These are phyloP conservation scores for Labrus mixtus DNA, from an alignment of 2,113 vertebrate genomes.

Conservation along the genomic window DNA sequence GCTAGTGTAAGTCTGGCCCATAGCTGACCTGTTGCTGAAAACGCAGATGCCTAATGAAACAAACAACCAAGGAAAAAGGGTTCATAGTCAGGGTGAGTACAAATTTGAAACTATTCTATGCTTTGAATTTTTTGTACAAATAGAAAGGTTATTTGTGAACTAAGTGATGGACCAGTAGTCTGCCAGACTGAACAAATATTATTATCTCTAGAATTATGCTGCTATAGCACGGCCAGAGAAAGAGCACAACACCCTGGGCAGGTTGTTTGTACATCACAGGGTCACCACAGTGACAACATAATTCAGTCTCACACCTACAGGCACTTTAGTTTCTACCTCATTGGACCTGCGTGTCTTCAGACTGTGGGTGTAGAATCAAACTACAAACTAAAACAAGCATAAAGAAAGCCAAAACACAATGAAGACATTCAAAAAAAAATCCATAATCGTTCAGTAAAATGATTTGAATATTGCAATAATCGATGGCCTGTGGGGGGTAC, in stretches of 20 bases:
- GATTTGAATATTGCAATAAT: slow-evolving; percentile 1
- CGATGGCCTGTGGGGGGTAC: not conserved
- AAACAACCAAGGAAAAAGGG: too few relatives aligned
- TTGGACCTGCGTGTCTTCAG: not conserved
- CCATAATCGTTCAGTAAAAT: not conserved
- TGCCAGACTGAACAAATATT: not conserved
- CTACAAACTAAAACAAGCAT: not conserved
- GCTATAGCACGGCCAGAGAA: not conserved
- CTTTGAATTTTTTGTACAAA: too few relatives aligned
- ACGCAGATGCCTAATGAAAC: too few relatives aligned
- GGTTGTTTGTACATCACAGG: not conserved
- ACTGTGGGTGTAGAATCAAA: not conserved
- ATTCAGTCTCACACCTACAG: not conserved
- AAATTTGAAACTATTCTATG: too few relatives aligned
- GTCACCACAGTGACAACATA: not conserved
- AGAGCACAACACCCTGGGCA: not conserved
- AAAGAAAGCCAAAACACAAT: not conserved
- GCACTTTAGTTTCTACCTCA: not conserved
- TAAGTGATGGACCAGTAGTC: not conserved
- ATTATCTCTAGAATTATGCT: not conserved
- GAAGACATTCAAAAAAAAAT: not conserved
- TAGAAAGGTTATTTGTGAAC: too few relatives aligned
- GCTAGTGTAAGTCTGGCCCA: too few relatives aligned
- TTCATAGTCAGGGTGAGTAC: too few relatives aligned
- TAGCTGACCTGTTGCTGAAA: too few relatives aligned